Evolutionary conservation across 2,113 vertebrate genomes (phyloP), one percentile per base, ranked within the genome.

Genomic region (Oxyruncus cristatus): DNA sequence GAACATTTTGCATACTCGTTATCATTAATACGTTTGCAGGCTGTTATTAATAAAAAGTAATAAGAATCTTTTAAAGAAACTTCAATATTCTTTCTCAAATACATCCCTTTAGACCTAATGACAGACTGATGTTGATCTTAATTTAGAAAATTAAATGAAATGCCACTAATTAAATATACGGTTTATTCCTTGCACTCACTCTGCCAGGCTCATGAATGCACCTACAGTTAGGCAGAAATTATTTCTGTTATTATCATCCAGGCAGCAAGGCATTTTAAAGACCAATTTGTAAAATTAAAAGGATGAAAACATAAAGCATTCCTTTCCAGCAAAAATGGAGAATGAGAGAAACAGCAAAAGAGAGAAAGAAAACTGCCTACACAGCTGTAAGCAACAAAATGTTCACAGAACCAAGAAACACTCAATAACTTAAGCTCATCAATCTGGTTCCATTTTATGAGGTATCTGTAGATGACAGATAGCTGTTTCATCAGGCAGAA

Each of bases 1-100:
- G 80, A 97, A 97, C 79, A 97, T 94, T 98, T 97, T 96, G 83
- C 92, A 94, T 87, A 91, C 61, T 98, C 70, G 27, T 98, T 97
- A 98, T 85, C 92, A 91, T 95, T 94, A 94, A 94, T 93, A 79
- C 33, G 66, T 96, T 93, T 96, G 39, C 88, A 95, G 66, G 73
- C 68, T 96, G 59, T 84, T 97, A 93, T 97, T 96, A 97, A 94
- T 97, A 95, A 97, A 88, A 97, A 84, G 74, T 61, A 76, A 72
- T 86, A 96, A 91, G 56, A 47, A 52, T 63, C 67, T 92, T 97
- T 96, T 88, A 85, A 95, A 92, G 53, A 37, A 96, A 96, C 84
- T 39, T 39, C 39, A 80, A 56, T 93, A 59, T 37, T 75, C 28
- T 94, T 93, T 96, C 72, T 91, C 88, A 97, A 97, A 95, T 55